A percentile compares a stretch with the other conserved stretches of the same genome.
phyloP scores from a whole-genome alignment of 2,797 vertebrate species.

The Danio jaintianensis region DNA sequence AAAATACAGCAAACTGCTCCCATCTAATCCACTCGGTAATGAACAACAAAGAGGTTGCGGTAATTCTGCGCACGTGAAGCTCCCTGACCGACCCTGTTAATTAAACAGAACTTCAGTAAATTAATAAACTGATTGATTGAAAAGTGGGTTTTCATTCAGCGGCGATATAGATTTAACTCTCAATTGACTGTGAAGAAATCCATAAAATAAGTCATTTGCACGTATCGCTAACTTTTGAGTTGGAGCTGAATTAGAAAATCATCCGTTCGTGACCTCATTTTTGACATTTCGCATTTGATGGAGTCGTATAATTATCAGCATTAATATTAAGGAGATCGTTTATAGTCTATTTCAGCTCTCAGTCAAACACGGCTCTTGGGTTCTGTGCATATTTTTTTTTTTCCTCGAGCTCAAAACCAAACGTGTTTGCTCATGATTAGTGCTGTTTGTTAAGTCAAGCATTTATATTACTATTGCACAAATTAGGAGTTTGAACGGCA shows the following conservation, averaged over 20 bases:
- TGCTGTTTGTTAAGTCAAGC: conserved; percentile 4
- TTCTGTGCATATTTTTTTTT: neutral
- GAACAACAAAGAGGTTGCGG: conserved; percentile 67
- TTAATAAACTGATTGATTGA: conserved; percentile 63
- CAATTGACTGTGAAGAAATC: conserved; percentile 36
- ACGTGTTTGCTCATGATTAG: neutral
- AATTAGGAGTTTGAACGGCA: neutral
- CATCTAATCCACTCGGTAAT: conserved; percentile 42
- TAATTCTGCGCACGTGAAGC: conserved; percentile 70
- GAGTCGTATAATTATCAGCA: conserved; percentile 33
- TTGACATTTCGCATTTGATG: conserved; percentile 29
- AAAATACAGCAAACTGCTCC: conserved; percentile 64
- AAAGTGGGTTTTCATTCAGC: conserved; percentile 34
- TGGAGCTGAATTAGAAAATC: conserved; percentile 23
- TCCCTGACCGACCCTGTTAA: conserved; percentile 76
- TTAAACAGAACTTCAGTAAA: conserved; percentile 75
- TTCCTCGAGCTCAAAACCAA: neutral
- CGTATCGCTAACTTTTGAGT: conserved; percentile 44
- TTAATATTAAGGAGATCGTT: conserved; percentile 25
- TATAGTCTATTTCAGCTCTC: conserved; percentile 4
- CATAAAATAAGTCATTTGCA: conserved; percentile 40
- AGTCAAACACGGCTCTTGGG: neutral
- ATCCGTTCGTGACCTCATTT: conserved; percentile 33
- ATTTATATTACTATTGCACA: neutral
- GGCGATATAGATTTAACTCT: conserved; percentile 29